A percentile compares a stretch with the other conserved stretches of the same genome.
These are phyloP conservation scores for Elephas maximus DNA, from an alignment of 2,113 vertebrate genomes.

Conservation along the genomic window DNA sequence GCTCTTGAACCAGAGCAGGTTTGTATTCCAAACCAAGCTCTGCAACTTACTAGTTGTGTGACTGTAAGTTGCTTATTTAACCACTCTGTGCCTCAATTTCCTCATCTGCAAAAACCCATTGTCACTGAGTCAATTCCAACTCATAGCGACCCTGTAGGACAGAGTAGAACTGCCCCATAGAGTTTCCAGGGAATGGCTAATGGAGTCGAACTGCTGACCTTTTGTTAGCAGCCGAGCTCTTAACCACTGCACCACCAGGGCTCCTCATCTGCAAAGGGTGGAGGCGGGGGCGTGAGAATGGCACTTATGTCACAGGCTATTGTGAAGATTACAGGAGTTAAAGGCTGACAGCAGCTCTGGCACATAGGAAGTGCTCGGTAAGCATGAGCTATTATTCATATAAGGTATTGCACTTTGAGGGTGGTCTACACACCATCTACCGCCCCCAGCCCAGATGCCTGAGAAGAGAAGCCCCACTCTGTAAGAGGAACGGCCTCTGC, in stretches of 20 bases:
- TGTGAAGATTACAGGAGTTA: too few relatives aligned
- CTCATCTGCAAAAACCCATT: background rate
- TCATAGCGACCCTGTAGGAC: too few relatives aligned
- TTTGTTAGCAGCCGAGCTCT: too few relatives aligned
- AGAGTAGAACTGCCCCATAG: too few relatives aligned
- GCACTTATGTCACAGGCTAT: background rate
- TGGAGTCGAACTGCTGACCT: too few relatives aligned
- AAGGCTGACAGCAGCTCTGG: background rate
- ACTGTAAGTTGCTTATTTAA: background rate
- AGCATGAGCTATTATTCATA: background rate
- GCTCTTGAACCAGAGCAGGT: background rate
- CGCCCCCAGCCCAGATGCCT: background rate
- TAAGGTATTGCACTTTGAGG: rapidly evolving
- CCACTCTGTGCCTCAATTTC: background rate
- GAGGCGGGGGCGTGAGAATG: background rate
- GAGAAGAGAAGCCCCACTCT: background rate
- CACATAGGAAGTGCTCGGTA: background rate
- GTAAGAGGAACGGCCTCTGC: background rate
- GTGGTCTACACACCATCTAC: too few relatives aligned
- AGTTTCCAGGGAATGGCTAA: too few relatives aligned
- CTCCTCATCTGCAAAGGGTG: background rate
- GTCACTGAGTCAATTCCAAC: too few relatives aligned
- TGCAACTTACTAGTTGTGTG: background rate
- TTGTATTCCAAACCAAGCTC: background rate
- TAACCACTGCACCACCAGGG: too few relatives aligned